Evolutionary conservation across 2,888 invertebrate genomes (phyloP), one percentile per base, ranked within the genome.

Genomic region (Tinea semifulvella): DNA sequence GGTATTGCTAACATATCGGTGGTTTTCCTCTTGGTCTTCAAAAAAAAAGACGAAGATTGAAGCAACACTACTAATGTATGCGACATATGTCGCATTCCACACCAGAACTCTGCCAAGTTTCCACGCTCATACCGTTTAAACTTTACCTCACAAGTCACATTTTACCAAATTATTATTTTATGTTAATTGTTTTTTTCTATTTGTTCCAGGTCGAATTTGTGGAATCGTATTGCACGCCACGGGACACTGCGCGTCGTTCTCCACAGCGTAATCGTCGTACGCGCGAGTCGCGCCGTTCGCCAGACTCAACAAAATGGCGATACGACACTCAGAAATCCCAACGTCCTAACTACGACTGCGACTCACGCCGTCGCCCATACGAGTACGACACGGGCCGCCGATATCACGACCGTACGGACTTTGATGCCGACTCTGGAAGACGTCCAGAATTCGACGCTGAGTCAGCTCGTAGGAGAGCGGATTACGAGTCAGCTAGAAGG

Each of bases 141-240:
- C n/a, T n/a, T n/a, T n/a, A n/a, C n/a, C n/a, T n/a, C n/a, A n/a
- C n/a, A n/a, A n/a, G n/a, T n/a, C n/a, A n/a, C n/a, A n/a, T n/a
- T n/a, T n/a, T n/a, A n/a, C n/a, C n/a, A n/a, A n/a, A n/a, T n/a
- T n/a, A n/a, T n/a, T n/a, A n/a, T n/a, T n/a, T n/a, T n/a, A n/a
- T n/a, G n/a, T n/a, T 25, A 25, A 25, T 25, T 25, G n/a, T n/a
- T n/a, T n/a, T n/a, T n/a, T 40, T 45, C 48, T 48, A 14, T 36
- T 75, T 74, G 71, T 84, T 83, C 1, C 70, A 89, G 87, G 85
- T 90, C 55, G 88, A 89, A 68, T 85, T 90, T 54, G 76, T 89
- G 66, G 89, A 90, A 66, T 86, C 87, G 47, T 90, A 90, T 65
- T 88, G 89, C 60, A 89, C 89, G 57, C 89, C 90, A 11, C 82